A percentile compares a stretch with the other conserved stretches of the same genome.
phyloP scores from a whole-genome alignment of 92 coral and sea anemone species.

The Heteractis magnifica region DNA sequence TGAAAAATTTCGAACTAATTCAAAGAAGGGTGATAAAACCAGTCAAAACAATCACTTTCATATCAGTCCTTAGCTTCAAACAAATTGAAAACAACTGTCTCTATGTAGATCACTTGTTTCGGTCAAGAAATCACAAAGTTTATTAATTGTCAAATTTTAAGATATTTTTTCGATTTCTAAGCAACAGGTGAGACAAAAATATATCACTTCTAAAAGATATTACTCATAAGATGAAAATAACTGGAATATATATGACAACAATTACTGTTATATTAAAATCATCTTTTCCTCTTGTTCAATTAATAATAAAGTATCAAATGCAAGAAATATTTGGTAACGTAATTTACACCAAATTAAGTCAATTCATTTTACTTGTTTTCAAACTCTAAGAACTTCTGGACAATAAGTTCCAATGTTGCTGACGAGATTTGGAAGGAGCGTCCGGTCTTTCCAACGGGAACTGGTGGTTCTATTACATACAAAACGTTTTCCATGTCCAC shows the following conservation, averaged over 20 bases:
- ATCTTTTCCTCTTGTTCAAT: background rate
- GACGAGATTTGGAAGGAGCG: conserved; percentile 8
- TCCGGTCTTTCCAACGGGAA: conserved; percentile 9
- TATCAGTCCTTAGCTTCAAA: too few relatives aligned
- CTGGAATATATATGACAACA: background rate
- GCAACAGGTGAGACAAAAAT: background rate
- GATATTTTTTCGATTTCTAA: background rate
- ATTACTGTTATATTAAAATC: background rate
- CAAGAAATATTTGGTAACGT: conserved; percentile 6
- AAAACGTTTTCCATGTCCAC: conserved; percentile 21
- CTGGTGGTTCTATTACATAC: conserved; percentile 22
- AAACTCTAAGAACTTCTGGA: background rate
- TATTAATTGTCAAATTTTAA: conserved; percentile 1
- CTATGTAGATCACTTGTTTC: background rate
- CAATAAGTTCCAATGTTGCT: conserved; percentile 7
- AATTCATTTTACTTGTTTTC: conserved; percentile 1
- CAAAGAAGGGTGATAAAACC: too few relatives aligned
- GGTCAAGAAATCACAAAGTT: background rate
- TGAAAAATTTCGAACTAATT: too few relatives aligned
- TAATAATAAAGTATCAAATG: background rate
- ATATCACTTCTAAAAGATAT: background rate
- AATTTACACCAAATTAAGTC: conserved; percentile 2
- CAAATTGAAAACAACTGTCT: too few relatives aligned
- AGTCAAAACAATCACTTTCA: too few relatives aligned
- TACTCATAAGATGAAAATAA: background rate